Evolutionary conservation across 2,113 vertebrate species (phyloP).

Genomic region (Oriolus oriolus): DNA sequence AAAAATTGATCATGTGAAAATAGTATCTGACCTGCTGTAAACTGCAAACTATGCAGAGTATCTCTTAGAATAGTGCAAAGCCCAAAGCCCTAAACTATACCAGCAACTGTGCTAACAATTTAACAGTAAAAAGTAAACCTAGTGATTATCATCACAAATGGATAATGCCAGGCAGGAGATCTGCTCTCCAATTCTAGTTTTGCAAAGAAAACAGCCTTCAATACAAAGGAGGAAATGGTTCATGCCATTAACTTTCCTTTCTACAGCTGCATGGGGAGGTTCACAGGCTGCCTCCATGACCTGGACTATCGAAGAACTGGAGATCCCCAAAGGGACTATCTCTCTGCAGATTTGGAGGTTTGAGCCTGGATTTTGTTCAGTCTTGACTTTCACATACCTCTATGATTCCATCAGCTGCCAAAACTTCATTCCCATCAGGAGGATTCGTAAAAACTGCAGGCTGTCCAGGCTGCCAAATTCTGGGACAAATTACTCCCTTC

Average conservation of each 20-base stretch:
- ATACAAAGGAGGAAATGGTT: background rate
- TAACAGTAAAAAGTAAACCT: background rate
- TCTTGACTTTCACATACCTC: slow-evolving; percentile 44
- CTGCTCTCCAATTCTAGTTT: background rate
- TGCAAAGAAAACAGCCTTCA: background rate
- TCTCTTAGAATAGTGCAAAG: background rate
- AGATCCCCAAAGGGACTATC: slow-evolving; percentile 38
- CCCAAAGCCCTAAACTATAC: background rate
- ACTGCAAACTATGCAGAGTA: background rate
- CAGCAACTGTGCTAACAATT: background rate
- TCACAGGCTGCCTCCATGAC: background rate
- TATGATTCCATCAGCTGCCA: slow-evolving; percentile 25
- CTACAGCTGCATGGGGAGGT: background rate
- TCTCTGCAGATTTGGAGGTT: slow-evolving; percentile 35
- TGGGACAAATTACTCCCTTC: slow-evolving; percentile 58
- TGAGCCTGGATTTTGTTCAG: slow-evolving; percentile 22
- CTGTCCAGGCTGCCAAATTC: slow-evolving; percentile 40
- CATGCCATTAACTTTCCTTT: background rate
- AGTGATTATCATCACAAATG: background rate
- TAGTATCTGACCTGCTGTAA: background rate
- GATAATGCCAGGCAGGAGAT: background rate
- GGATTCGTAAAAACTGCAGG: slow-evolving; percentile 1
- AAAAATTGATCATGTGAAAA: background rate
- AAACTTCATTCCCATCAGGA: slow-evolving; percentile 44
- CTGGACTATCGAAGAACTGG: slow-evolving; percentile 7